Conservation (phyloP, 2,888 invertebrate species). For the Meiosimyza platycephala region DNA sequence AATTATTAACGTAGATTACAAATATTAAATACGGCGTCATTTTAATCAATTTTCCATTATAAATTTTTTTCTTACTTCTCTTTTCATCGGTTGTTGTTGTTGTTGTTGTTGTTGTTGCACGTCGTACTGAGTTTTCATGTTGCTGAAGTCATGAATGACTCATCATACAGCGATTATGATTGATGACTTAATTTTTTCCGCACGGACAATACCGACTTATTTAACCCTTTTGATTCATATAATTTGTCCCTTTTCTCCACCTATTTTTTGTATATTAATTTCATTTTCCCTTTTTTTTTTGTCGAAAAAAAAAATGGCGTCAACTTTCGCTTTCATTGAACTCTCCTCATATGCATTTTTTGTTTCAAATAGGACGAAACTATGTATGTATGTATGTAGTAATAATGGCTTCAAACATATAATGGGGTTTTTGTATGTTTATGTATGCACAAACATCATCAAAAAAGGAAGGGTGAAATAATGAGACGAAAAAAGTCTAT, state of each 20-base stretch:
- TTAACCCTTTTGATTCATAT: slow-evolving; percentile 21
- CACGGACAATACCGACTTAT: slow-evolving; percentile 16
- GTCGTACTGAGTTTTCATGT: slow-evolving; percentile 7
- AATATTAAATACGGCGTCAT: slow-evolving; percentile 17
- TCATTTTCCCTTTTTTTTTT: background rate
- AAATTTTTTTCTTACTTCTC: background rate
- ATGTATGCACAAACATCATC: background rate
- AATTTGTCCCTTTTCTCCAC: background rate
- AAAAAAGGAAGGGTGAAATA: background rate
- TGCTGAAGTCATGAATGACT: slow-evolving; percentile 29
- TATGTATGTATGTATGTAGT: background rate
- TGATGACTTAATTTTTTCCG: slow-evolving; percentile 20
- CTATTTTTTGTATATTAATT: background rate
- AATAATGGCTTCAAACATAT: slow-evolving; percentile 8
- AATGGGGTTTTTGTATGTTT: background rate
- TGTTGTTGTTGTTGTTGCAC: background rate
- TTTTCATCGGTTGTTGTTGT: background rate
- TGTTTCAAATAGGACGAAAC: background rate
- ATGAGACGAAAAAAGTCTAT: background rate
- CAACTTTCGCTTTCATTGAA: slow-evolving; percentile 10
- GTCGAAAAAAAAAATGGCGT: slow-evolving; percentile 18
- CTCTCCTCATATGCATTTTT: slow-evolving; percentile 6
- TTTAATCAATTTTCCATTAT: slow-evolving; percentile 30
- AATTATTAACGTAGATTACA: slow-evolving; percentile 23
- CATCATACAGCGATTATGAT: slow-evolving; percentile 32